Evolutionary conservation across 2,888 invertebrate genomes (phyloP).

Genomic region (Dryobota labecula): DNA sequence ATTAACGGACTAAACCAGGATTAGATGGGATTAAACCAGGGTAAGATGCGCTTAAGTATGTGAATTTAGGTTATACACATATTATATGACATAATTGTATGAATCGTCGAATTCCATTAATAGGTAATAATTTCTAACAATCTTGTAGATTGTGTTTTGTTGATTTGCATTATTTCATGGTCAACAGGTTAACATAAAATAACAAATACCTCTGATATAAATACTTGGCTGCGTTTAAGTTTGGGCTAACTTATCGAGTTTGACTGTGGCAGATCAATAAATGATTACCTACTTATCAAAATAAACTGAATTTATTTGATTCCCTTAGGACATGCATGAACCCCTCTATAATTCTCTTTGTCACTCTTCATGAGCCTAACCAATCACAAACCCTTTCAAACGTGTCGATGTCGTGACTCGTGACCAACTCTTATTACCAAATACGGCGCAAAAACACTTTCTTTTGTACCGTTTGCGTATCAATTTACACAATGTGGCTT

Average conservation of each 20-base stretch:
- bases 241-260: conserved; percentile 9
- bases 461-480: conserved; percentile 55
- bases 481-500: conserved; percentile 48
- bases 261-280: not conserved
- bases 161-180: conserved; percentile 49
- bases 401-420: conserved; percentile 37
- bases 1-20: no score
- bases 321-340: not conserved
- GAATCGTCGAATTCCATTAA: not conserved
- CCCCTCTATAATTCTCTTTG: not conserved
- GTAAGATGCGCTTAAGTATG: not conserved
- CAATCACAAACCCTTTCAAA: conserved; percentile 19
- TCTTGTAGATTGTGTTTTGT: conserved; percentile 23
- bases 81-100: no score
- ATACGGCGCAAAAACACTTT: conserved; percentile 44
- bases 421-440: conserved; percentile 48
- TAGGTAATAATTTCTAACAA: not conserved
- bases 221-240: not conserved
- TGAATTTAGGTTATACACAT: not conserved
- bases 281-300: not conserved
- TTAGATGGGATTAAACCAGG: no score
- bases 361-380: not conserved
- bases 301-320: not conserved
- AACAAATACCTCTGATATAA: conserved; percentile 5
- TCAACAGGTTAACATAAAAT: conserved; percentile 13